These are phyloP conservation scores for Mantis religiosa DNA, from an alignment of 2,888 invertebrate genomes.

Conservation along the genomic window DNA sequence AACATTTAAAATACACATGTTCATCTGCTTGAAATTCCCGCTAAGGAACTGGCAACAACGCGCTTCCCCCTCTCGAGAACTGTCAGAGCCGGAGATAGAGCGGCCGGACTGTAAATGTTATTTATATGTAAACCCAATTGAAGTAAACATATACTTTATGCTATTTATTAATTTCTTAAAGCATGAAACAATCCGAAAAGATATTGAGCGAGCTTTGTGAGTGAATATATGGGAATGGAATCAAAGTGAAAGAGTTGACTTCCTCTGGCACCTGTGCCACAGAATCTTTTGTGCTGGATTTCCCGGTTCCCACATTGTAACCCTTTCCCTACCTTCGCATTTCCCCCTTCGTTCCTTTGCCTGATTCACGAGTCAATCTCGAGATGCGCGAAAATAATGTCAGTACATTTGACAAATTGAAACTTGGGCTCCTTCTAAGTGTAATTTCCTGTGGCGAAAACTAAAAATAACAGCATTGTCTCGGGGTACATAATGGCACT, in stretches of 20 bases:
- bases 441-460: conserved; percentile 18
- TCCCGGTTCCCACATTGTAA: background rate
- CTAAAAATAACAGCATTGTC: conserved; percentile 19
- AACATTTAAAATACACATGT: no score
- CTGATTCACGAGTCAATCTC: background rate
- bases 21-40: no score
- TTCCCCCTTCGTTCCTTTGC: background rate
- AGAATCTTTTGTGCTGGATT: background rate
- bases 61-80: no score
- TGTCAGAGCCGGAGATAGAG: no score
- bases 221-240: background rate
- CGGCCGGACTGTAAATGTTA: no score
- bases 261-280: background rate
- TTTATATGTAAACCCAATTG: no score
- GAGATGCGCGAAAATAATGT: background rate
- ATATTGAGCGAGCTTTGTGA: background rate
- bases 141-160: no score
- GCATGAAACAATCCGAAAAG: no score
- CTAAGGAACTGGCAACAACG: no score
- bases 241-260: background rate
- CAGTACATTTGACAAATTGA: conserved; percentile 20
- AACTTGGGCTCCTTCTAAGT: conserved; percentile 8
- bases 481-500: background rate
- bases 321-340: background rate
- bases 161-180: no score